Evolutionary conservation across 1,140 invertebrate genomes (phyloP).

Genomic region (Drosophila ironensis): DNA sequence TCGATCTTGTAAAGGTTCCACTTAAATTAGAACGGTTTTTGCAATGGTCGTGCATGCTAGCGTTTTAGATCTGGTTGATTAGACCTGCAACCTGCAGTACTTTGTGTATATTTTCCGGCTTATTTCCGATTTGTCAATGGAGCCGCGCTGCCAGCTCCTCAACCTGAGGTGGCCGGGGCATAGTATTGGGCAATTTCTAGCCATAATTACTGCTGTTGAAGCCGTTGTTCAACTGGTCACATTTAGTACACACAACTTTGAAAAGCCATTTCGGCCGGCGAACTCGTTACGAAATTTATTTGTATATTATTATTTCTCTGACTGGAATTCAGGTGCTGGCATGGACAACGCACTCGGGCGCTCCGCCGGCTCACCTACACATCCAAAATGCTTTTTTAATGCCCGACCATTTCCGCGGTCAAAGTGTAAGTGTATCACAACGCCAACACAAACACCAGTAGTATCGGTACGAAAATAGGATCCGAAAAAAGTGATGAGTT

Average conservation of each 20-base stretch:
- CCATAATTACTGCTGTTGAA: constrained; percentile 20
- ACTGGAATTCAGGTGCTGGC: background rate
- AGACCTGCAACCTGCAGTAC: constrained; percentile 14
- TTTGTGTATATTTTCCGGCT: constrained; percentile 39
- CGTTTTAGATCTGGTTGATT: background rate
- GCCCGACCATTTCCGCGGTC: constrained; percentile 46
- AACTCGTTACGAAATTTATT: constrained; percentile 29
- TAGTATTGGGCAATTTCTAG: constrained; percentile 10
- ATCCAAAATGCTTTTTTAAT: constrained; percentile 22
- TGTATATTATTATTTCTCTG: constrained; percentile 24
- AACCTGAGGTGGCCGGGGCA: background rate
- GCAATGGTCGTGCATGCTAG: background rate
- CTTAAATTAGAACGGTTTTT: no score
- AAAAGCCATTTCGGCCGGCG: constrained; percentile 43
- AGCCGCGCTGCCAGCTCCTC: background rate
- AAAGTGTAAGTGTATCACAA: constrained; percentile 24
- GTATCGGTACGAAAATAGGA: constrained; percentile 15
- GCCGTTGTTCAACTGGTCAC: constrained; percentile 45
- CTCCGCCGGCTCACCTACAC: constrained; percentile 1
- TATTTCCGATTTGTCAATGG: constrained; percentile 64
- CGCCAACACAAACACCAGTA: constrained; percentile 1
- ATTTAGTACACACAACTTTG: constrained; percentile 29
- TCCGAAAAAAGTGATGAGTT: constrained; percentile 34
- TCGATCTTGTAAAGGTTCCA: no score
- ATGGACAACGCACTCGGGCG: background rate